These are phyloP conservation scores for Euwallacea fornicatus DNA, from an alignment of 1,140 invertebrate species.

Conservation along the genomic window DNA sequence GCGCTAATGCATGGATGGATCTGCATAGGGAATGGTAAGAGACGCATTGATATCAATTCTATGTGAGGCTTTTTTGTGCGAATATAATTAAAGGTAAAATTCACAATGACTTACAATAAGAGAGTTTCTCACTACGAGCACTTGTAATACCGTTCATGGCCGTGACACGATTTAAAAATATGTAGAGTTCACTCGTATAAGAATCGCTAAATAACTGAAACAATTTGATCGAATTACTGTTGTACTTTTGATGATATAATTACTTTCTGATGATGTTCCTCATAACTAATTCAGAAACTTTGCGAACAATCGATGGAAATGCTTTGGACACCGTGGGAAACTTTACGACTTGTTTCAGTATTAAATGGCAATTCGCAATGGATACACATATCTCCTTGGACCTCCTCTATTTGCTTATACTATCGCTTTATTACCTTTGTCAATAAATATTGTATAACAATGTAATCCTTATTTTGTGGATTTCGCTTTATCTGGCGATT, in stretches of 20 bases:
- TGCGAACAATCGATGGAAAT: conserved; percentile 18
- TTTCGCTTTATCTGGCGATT: not conserved
- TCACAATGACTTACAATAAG: conserved; percentile 9
- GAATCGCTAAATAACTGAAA: conserved; percentile 9
- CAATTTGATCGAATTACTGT: conserved; percentile 10
- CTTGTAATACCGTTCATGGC: conserved; percentile 9
- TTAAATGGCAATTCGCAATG: too few relatives aligned
- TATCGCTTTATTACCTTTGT: conserved; percentile 11
- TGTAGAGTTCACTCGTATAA: not conserved
- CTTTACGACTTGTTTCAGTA: not conserved
- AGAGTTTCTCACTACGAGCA: conserved; percentile 4
- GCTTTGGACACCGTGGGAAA: conserved; percentile 1
- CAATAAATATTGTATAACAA: conserved; percentile 15
- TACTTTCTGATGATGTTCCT: conserved; percentile 20
- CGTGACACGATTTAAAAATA: conserved; percentile 2
- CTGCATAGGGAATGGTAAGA: conserved; percentile 72
- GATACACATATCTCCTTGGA: not conserved
- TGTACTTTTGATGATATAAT: conserved; percentile 18
- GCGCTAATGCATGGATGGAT: conserved; percentile 68
- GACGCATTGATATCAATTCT: conserved; percentile 73
- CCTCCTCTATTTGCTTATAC: not conserved
- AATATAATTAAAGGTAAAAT: not conserved
- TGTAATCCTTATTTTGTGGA: not conserved
- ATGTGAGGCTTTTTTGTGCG: conserved; percentile 56
- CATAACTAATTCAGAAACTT: conserved; percentile 19